Evolutionary conservation across 2,888 invertebrate genomes (phyloP).

Genomic region (Pelosia muscerda): DNA sequence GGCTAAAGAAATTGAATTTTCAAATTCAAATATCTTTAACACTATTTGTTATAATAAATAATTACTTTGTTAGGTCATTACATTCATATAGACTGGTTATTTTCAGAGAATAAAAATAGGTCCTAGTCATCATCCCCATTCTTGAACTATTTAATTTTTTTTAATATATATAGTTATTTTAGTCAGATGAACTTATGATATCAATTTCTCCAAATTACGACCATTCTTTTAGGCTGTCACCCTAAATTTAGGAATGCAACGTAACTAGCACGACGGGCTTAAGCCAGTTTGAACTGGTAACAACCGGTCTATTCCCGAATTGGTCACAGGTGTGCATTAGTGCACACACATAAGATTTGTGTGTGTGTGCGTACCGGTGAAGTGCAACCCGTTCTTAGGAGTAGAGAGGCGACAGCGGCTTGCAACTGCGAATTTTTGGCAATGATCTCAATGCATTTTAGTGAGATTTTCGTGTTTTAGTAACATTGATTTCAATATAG

Average conservation of each 20-base stretch:
- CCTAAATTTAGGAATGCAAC: conserved; percentile 41
- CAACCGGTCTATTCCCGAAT: conserved; percentile 67
- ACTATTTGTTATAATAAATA: too few species aligned
- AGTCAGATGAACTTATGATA: too few species aligned
- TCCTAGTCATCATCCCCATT: too few species aligned
- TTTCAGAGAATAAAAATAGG: too few species aligned
- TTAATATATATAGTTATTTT: too few species aligned
- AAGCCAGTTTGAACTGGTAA: conserved; percentile 45
- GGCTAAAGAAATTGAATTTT: too few species aligned
- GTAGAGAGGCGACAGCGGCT: conserved; percentile 72
- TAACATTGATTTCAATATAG: background rate
- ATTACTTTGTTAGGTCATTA: too few species aligned
- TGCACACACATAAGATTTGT: conserved; percentile 48
- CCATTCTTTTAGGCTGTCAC: conserved; percentile 40
- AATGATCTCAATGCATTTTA: conserved; percentile 22
- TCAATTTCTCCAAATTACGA: background rate
- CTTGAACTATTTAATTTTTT: too few species aligned
- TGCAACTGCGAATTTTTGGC: conserved; percentile 53
- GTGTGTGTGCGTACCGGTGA: conserved; percentile 73
- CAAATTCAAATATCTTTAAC: too few species aligned
- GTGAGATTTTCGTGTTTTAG: conserved; percentile 7
- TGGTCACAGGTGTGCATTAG: conserved; percentile 72
- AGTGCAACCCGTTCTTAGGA: conserved; percentile 85
- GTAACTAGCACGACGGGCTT: conserved; percentile 45
- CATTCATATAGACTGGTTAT: too few species aligned